Evolutionary conservation across 1,140 invertebrate genomes (phyloP).

Genomic region (Drosophila guanche): DNA sequence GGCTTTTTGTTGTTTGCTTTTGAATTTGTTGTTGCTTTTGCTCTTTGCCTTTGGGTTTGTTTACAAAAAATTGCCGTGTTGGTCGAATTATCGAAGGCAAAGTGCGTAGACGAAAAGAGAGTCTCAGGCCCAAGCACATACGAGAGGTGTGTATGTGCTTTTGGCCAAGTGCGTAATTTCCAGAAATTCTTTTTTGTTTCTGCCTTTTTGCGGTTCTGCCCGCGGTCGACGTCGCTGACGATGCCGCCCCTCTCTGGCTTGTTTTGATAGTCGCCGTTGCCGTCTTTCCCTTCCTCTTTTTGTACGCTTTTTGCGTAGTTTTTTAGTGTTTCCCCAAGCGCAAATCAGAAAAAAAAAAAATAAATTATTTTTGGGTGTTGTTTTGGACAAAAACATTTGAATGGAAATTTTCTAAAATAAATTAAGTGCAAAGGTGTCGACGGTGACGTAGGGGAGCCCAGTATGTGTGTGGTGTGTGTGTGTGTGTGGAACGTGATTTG

Average conservation of each 20-base stretch:
- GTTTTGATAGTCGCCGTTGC: conserved; percentile 48
- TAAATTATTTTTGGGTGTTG: conserved; percentile 10
- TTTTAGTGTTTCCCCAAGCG: conserved; percentile 35
- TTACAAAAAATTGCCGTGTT: conserved; percentile 74
- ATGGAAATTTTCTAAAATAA: conserved; percentile 40
- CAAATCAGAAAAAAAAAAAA: conserved; percentile 3
- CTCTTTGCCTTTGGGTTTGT: conserved; percentile 46
- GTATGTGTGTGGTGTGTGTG: conserved; percentile 21
- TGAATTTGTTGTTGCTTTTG: conserved; percentile 46
- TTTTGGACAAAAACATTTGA: conserved; percentile 18
- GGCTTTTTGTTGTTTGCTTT: conserved; percentile 78
- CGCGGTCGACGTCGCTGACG: conserved; percentile 12
- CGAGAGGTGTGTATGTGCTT: conserved; percentile 13
- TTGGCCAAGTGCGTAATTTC: conserved; percentile 65
- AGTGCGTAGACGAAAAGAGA: conserved; percentile 66
- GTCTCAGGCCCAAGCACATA: conserved; percentile 9
- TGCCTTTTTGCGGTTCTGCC: conserved; percentile 26
- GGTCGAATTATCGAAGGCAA: conserved; percentile 43
- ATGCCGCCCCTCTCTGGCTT: conserved; percentile 13
- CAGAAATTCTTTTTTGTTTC: conserved; percentile 51
- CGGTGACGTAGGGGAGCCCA: neutral
- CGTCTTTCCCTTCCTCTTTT: conserved; percentile 3
- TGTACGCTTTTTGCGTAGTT: conserved; percentile 58
- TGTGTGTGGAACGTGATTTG: conserved; percentile 18
- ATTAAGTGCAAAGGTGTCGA: conserved; percentile 31